Evolutionary conservation across 2,888 invertebrate genomes (phyloP), one percentile per base, ranked within the genome.

Genomic region (Tetanocera ferruginea): DNA sequence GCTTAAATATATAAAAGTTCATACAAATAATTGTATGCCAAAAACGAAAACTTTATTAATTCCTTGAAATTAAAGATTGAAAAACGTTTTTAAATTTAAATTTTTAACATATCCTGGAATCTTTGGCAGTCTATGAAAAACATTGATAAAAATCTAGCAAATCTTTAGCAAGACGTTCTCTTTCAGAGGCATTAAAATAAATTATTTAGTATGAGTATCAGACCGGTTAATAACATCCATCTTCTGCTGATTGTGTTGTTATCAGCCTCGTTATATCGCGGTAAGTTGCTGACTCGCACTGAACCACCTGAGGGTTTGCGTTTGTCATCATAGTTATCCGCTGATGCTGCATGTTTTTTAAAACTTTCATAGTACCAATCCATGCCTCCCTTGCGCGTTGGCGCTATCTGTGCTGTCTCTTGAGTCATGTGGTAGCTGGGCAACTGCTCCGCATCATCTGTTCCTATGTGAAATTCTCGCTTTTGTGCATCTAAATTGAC

Each of bases 321-420:
- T 19, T 73, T 67, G 3, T 25, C 37, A n/a, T 55, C 37, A 9
- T 31, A 49, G 17, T 8, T 25, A 17, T 34, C 76, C 71, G 64
- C 60, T 57, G 71, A 23, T 11, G n/a, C 52, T 23, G 19, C 78
- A 78, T 77, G 69, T 73, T 87, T 87, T 55, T 87, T 87, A 86
- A 96, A 96, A 88, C 95, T 96, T 82, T 94, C 94, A 87, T 95
- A 96, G 88, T 97, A 97, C 97, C 97, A 97, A 83, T 94, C 94
- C 90, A 94, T 94, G 70, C 92, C 90, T 81, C 90, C 91, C 81
- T 92, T 92, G 87, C 91, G 78, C 87, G 90, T 86, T 72, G 87
- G 87, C 14, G 14, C 2, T 2, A 43, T 2, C 37, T 90, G 86
- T 82, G 91, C 90, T 79, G 91, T 88, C 37, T 84, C 83, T 49